These are phyloP conservation scores for Uria aalge DNA, from an alignment of 2,113 vertebrate species.

Conservation along the genomic window DNA sequence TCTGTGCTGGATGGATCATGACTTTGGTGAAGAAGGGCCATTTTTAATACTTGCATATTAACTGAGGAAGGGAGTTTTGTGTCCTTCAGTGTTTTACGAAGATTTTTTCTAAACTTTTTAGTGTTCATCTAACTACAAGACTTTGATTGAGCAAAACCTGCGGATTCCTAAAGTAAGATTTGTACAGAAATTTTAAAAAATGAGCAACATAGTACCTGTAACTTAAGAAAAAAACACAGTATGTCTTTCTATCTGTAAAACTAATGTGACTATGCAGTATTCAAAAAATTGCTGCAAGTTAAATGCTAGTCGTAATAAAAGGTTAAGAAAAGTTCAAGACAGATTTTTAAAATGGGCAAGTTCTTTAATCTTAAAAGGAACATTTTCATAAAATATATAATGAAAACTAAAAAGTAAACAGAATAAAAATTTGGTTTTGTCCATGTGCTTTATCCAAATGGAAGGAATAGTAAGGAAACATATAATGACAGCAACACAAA, in stretches of 20 bases:
- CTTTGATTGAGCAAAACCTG: background rate
- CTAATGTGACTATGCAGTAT: background rate
- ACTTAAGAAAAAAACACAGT: background rate
- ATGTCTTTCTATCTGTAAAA: constrained; percentile 5
- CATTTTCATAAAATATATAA: background rate
- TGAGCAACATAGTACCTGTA: background rate
- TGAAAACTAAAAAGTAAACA: background rate
- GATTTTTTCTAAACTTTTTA: background rate
- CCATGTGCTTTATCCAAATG: background rate
- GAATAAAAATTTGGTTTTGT: background rate
- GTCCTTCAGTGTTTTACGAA: background rate
- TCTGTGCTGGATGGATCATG: background rate
- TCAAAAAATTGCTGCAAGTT: constrained; percentile 13
- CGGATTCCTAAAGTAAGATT: background rate
- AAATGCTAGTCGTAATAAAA: constrained; percentile 41
- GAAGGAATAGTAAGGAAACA: background rate
- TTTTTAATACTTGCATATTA: background rate
- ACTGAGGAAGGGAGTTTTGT: background rate
- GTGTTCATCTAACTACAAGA: background rate
- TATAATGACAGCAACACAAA: background rate
- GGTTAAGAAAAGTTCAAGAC: background rate
- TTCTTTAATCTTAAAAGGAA: background rate
- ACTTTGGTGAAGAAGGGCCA: background rate
- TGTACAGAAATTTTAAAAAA: background rate
- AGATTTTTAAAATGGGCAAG: background rate